Conservation (phyloP, 2,797 vertebrate species). For the Ficedula albicollis region DNA sequence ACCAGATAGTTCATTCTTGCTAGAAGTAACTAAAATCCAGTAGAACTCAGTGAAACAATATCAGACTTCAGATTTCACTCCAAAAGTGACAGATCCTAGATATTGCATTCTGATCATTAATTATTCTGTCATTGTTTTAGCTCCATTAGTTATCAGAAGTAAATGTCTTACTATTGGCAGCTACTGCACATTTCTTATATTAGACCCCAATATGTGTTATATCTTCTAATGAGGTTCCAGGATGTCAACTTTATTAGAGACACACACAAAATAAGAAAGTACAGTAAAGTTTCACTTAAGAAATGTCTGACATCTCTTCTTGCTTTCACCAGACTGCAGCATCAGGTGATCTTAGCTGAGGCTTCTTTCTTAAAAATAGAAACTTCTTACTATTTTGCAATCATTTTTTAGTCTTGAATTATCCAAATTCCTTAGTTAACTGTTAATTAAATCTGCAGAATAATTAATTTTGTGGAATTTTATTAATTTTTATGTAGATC, state of each 20-base stretch:
- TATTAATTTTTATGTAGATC: not conserved
- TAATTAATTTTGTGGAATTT: not conserved
- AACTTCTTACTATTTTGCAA: not conserved
- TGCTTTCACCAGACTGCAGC: not conserved
- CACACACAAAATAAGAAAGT: not conserved
- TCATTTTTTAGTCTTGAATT: not conserved
- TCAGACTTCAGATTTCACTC: not conserved
- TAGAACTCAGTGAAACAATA: not conserved
- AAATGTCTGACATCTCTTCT: not conserved
- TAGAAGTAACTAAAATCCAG: not conserved
- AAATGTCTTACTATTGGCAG: not conserved
- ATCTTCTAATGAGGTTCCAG: not conserved
- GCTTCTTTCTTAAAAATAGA: not conserved
- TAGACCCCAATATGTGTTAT: not conserved
- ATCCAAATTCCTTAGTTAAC: not conserved
- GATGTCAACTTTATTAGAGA: not conserved
- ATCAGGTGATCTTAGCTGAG: not conserved
- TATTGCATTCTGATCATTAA: not conserved
- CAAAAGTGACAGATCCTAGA: not conserved
- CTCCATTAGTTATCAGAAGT: not conserved
- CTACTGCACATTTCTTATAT: not conserved
- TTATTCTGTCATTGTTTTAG: not conserved
- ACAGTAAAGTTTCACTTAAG: not conserved
- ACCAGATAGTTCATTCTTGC: not conserved
- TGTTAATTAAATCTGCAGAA: not conserved